Evolutionary conservation across 2,113 vertebrate species (phyloP), one percentile per base, ranked within the genome.

Genomic region (Irena cyanogastra): DNA sequence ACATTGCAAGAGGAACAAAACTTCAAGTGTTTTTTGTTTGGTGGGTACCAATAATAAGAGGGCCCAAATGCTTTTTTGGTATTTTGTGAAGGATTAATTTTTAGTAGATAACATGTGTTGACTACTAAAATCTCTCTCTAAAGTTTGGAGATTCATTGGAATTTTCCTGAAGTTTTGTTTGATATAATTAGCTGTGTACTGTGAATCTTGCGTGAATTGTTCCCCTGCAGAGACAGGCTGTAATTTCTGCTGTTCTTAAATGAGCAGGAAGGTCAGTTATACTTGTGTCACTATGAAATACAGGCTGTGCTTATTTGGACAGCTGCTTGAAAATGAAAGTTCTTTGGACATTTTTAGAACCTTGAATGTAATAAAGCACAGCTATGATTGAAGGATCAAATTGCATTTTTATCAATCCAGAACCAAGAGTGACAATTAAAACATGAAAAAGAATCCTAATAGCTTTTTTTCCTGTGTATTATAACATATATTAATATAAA

Each of bases 301-400:
- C 27, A 49, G 70, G 19, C 72, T 70, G 69, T 80, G 22, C 61
- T 89, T 83, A 89, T 89, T 93, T 87, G 91, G 85, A 93, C 89
- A 92, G 69, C 92, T 96, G 93, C 89, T 90, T 88, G 78, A 93
- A 95, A 94, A 86, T 92, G 78, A 91, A 94, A 95, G 95, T 96
- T 83, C 95, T 90, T 93, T 63, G 83, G 90, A 80, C 78, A 83
- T 93, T 95, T 97, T 97, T 97, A 97, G 96, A 83, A 41, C 91
- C 83, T 89, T 93, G 24, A 85, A 47, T 92, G 54, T 97, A 92
- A 95, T 96, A 95, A 95, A 97, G 78, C 85, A 89, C 76, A 85
- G 28, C 65, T 95, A 82, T 93, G 96, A 98, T 95, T 97, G 96
- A 98, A 96, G 96, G 97, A 90, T 71, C 89, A 90, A 66, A 44